Percentiles rank a stretch among this genome's conserved stretches.
These are phyloP conservation scores for Acanthosepion esculentum DNA, from an alignment of 2,888 invertebrate species.

Conservation along the genomic window DNA sequence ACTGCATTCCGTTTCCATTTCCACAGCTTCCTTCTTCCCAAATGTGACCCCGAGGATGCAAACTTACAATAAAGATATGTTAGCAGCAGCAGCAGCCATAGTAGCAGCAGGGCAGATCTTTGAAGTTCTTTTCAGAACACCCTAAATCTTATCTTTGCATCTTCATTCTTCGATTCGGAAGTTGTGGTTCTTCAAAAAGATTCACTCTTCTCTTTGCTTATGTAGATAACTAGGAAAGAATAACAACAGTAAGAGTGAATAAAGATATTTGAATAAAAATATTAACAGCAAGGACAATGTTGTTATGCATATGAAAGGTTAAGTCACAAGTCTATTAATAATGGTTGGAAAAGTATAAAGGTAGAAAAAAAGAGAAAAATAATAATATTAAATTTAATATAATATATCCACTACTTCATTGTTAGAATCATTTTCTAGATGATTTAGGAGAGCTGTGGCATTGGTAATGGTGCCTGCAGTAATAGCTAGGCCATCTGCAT, in stretches of 20 bases:
- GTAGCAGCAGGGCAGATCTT: background rate
- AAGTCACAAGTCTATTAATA: too few relatives aligned
- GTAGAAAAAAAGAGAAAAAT: too few relatives aligned
- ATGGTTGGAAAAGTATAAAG: too few relatives aligned
- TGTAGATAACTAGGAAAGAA: background rate
- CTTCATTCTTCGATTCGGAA: background rate
- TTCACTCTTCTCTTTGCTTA: background rate
- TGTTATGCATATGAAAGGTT: too few relatives aligned
- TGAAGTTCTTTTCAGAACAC: background rate
- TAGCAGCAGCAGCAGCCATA: background rate
- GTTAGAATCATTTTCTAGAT: too few relatives aligned
- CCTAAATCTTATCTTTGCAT: slow-evolving; percentile 4
- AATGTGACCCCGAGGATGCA: background rate
- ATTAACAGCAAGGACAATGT: too few relatives aligned
- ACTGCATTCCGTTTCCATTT: background rate
- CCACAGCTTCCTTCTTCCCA: background rate
- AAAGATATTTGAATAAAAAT: background rate
- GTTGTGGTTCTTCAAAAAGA: background rate
- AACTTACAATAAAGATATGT: slow-evolving; percentile 25
- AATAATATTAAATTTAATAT: too few relatives aligned
- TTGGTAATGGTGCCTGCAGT: too few relatives aligned
- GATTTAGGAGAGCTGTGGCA: too few relatives aligned
- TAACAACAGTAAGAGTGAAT: background rate
- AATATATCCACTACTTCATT: too few relatives aligned
- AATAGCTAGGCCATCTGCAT: too few relatives aligned